phyloP scores from a whole-genome alignment of 2,888 invertebrate genomes.

The Osedax fenrisi region DNA sequence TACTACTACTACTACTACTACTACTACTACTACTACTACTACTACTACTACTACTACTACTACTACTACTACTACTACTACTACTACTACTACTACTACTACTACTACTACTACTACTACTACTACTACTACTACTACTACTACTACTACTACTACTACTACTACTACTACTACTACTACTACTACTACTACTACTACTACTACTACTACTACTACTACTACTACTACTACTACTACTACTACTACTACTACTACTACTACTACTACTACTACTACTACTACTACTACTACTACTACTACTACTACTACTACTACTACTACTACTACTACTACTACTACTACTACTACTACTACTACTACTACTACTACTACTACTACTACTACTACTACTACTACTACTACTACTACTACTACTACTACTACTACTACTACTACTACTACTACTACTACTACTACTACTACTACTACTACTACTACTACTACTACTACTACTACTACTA shows the following conservation, averaged over 20 bases:
- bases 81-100: constrained; percentile 9
- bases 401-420: neutral
- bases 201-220: constrained; percentile 12
- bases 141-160: constrained; percentile 10
- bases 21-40: constrained; percentile 9
- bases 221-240: constrained; percentile 7
- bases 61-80: constrained; percentile 10
- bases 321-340: constrained; percentile 4
- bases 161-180: constrained; percentile 6
- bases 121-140: constrained; percentile 8
- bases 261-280: constrained; percentile 11
- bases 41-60: constrained; percentile 1
- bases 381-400: constrained; percentile 3
- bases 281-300: constrained; percentile 7
- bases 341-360: constrained; percentile 4
- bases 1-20: constrained; percentile 8
- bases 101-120: constrained; percentile 2
- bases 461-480: constrained; percentile 38
- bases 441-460: constrained; percentile 33
- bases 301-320: constrained; percentile 6
- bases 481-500: constrained; percentile 35
- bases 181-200: neutral
- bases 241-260: neutral
- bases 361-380: neutral
- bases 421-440: neutral